Evolutionary conservation across 2,797 vertebrate genomes (phyloP), one percentile per base, ranked within the genome.

Genomic region (Notoglanidium macrostoma): DNA sequence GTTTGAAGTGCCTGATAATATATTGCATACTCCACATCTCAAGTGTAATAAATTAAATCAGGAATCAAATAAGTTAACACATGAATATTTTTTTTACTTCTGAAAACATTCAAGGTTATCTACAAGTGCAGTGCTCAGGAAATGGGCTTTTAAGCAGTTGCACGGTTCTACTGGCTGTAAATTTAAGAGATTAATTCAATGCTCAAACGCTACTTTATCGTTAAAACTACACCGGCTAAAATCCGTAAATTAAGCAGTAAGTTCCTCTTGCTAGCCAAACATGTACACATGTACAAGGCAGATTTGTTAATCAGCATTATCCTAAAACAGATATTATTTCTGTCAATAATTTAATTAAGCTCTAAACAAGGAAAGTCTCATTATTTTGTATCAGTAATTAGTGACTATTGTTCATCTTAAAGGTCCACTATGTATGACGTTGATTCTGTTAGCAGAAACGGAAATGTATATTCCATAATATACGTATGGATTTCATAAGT

Each of bases 21-120:
- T 72, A 86, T 76, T 40, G 67, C 84, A 78, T 68, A 86, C 85
- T 86, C 86, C 84, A 85, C 88, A 89, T 88, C 85, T 90, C 78
- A 89, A 89, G 87, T 81, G 85, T 73, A 83, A 84, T 61, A 77
- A 85, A 87, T 86, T 54, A 76, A 84, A 85, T 87, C 82, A 84
- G 19, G 54, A 83, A 86, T 90, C 67, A 87, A 89, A 84, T 85
- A 63, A 83, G 80, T 83, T 83, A 88, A 85, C 74, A 78, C 68
- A 57, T 82, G 85, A 68, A 78, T 85, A 57, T 87, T 84, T 72
- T 77, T 87, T 83, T 54, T 19, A n/a, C 32, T 70, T 49, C 26
- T 35, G 46, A 87, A 80, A 74, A 46, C 46, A 83, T 83, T 74
- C 57, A 51, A 77, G 81, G 85, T 90, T 88, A 88, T 85, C 87